Evolutionary conservation across 2,113 vertebrate genomes (phyloP), one percentile per base, ranked within the genome.

Genomic region (Colossoma macropomum): DNA sequence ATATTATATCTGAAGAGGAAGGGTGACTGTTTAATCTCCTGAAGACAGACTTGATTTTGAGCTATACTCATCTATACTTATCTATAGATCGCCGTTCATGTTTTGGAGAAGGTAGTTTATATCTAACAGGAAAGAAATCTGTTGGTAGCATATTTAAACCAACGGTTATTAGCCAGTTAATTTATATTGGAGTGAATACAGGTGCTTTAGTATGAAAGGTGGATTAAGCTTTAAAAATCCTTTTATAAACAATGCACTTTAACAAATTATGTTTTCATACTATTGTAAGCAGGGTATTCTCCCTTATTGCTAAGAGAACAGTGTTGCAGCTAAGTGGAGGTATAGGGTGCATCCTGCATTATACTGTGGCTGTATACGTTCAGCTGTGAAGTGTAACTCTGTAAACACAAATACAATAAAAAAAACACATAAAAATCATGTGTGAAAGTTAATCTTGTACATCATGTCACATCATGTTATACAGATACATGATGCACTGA

Each of bases 211-310:
- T 41, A 4, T 27, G 23, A 72, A 72, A 28, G 13, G 9, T 19
- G 32, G 23, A 60, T 71, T 32, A 62, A 73, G 79, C 79, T 73
- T 63, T 72, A 62, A 72, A 69, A 60, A 13, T 1, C 1, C 6
- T 28, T 23, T 69, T 69, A 0, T 69, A 34, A 69, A 69, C 66
- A 30, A 69, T 19, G 66, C 66, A 69, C 66, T 34, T 69, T 69
- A 68, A 68, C 28, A 28, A 32, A 16, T 32, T 34, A 27, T 66
- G 30, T 69, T 69, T 69, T 38, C 32, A 34, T 32, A 21, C 7
- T 38, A 10, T 69, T 56, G 38, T 71, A 71, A 15, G 66, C 66
- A 28, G 50, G 65, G 65, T 41, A 3, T 65, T 52, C 27, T 56
- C 38, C 10, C 38, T 59, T 4, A 45, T 59, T 45, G 54, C 78